Evolutionary conservation across 2,888 invertebrate species (phyloP).

Genomic region (Perithous albicinctus): DNA sequence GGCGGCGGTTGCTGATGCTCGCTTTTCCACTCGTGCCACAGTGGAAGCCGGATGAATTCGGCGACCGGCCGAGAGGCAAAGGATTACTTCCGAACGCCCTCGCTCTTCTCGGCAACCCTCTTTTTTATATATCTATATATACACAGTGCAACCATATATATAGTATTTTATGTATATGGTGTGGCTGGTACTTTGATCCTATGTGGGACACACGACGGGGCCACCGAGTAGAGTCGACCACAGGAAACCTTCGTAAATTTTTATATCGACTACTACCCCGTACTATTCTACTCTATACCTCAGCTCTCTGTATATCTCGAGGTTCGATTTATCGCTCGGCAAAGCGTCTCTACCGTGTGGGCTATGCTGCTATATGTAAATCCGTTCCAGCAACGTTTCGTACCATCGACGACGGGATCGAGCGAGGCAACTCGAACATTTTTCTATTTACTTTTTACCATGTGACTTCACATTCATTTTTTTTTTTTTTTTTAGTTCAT

Average conservation of each 20-base stretch:
- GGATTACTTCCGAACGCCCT: conserved; percentile 58
- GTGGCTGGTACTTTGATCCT: conserved; percentile 17
- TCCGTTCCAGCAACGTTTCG: conserved; percentile 39
- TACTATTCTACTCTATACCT: conserved; percentile 20
- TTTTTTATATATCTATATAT: conserved; percentile 2
- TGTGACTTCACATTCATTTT: conserved; percentile 1
- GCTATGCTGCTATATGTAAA: conserved; percentile 28
- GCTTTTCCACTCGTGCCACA: neutral
- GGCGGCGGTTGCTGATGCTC: neutral
- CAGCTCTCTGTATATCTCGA: conserved; percentile 27
- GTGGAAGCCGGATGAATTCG: conserved; percentile 55
- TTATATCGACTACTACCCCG: conserved; percentile 51
- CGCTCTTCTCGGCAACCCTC: conserved; percentile 23
- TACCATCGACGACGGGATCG: conserved; percentile 23
- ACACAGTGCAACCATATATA: neutral
- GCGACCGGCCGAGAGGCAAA: conserved; percentile 49
- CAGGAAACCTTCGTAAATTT: conserved; percentile 60
- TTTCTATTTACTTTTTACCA: conserved; percentile 28
- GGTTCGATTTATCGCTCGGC: conserved; percentile 55
- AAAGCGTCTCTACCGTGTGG: conserved; percentile 24
- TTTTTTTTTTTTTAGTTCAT: neutral
- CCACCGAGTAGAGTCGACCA: conserved; percentile 27
- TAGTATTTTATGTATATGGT: conserved; percentile 36
- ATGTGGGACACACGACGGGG: conserved; percentile 16
- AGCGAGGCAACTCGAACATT: conserved; percentile 5